Evolutionary conservation across 2,888 invertebrate species (phyloP), one percentile per base, ranked within the genome.

Genomic region (Tetramorium bicarinatum): DNA sequence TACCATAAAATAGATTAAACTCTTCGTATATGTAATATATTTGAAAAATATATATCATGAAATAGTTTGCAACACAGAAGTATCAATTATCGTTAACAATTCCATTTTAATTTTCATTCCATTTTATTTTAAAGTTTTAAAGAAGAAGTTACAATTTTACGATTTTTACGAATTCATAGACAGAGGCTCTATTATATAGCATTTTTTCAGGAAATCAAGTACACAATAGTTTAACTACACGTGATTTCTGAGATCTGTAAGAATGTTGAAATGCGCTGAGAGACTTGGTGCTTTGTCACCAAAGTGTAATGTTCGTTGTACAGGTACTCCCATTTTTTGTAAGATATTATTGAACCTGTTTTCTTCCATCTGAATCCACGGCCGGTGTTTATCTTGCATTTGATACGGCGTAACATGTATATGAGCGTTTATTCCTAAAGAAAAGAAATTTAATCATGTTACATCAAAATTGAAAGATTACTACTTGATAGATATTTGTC

Each of bases 381-480:
- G 97, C 80, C 98, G 96, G 44, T 96, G 96, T 85, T 97, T 96
- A 93, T 98, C 98, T 87, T 96, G 96, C 79, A 98, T 97, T 95
- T 99, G 98, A 95, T 98, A 98, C n/a, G 98, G 98, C 61, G 98
- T 98, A 82, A 99, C 97, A 95, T 98, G 98, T 56, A 98, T 96
- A 92, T 96, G 96, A 77, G 98, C 95, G 87, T 96, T 96, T 91
- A 98, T 96, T 74, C 96, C 97, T 97, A 82, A 64, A 81, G 29
- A 67, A 34, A 34, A 25, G 18, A 47, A 34, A 64, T 29, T 44
- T 49, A 29, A 62, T 29, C n/a, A 21, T 13, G 3, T 74, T 34
- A 18, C 3, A 21, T 61, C 13, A 11, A 82, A 74, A 75, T 56
- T 38, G 56, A 1, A 62, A 66, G n/a, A 47, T 67, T 59, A 54